phyloP scores from a whole-genome alignment of 2,113 vertebrate genomes.

The Myrmecophaga tridactyla region DNA sequence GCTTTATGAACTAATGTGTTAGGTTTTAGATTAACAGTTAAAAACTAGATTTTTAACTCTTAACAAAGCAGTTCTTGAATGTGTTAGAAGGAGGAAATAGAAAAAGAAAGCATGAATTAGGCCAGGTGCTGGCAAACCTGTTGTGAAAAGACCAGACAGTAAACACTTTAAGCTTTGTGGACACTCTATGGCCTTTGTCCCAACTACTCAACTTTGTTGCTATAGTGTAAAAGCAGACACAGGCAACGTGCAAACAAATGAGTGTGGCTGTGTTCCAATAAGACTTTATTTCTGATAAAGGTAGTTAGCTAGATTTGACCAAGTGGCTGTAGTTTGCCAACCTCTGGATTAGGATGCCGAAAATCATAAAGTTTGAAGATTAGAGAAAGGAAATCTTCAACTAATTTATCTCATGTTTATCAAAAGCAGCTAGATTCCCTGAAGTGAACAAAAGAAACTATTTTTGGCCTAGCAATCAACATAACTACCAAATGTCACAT shows the following conservation, averaged over 20 bases:
- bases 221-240: background rate
- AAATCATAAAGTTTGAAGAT: background rate
- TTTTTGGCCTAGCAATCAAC: background rate
- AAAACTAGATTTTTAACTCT: constrained; percentile 32
- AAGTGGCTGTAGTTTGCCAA: background rate
- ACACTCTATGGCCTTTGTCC: too few species aligned
- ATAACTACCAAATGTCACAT: background rate
- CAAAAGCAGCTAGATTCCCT: background rate
- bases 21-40: background rate
- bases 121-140: background rate
- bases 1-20: background rate
- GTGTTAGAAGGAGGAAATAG: background rate
- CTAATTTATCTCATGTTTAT: background rate
- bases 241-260: background rate
- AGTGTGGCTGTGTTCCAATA: background rate
- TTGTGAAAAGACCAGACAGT: background rate
- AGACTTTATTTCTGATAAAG: background rate
- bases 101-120: background rate
- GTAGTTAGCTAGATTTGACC: background rate
- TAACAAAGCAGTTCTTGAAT: background rate
- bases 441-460: background rate
- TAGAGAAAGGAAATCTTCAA: background rate
- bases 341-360: background rate
- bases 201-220: background rate
- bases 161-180: background rate